phyloP scores from a whole-genome alignment of 2,797 vertebrate species.

The Sebastes itinus region DNA sequence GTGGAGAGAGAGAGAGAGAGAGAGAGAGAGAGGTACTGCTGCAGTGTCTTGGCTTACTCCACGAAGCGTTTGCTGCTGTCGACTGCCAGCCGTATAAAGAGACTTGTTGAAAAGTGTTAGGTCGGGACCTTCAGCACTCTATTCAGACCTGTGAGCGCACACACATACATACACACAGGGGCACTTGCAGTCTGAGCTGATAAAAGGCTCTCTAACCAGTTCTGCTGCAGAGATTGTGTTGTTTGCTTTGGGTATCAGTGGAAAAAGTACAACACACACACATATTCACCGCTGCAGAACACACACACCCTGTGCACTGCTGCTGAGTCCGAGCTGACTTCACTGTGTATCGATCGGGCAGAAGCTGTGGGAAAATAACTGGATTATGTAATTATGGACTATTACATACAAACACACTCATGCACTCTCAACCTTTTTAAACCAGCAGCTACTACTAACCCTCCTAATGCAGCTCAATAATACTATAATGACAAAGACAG shows the following conservation, averaged over 20 bases:
- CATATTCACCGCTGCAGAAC: neutral
- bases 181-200: constrained; percentile 32
- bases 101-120: constrained; percentile 1
- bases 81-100: constrained; percentile 1
- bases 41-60: constrained; percentile 14
- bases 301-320: constrained; percentile 3
- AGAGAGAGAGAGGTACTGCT: constrained; percentile 15
- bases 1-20: constrained; percentile 31
- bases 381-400: constrained; percentile 49
- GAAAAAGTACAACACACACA: constrained; percentile 2
- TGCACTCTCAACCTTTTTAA: neutral
- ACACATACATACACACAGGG: neutral
- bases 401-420: neutral
- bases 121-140: constrained; percentile 13
- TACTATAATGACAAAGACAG: neutral
- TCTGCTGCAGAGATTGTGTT: constrained; percentile 35
- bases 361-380: constrained; percentile 48
- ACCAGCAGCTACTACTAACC: neutral
- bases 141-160: neutral
- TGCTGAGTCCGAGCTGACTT: neutral
- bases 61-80: neutral
- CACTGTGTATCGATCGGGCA: constrained; percentile 15
- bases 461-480: neutral
- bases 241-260: constrained; percentile 48
- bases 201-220: constrained; percentile 33